These are phyloP conservation scores for Heteromyza rotundicornis DNA, from an alignment of 2,888 invertebrate genomes.

Conservation along the genomic window DNA sequence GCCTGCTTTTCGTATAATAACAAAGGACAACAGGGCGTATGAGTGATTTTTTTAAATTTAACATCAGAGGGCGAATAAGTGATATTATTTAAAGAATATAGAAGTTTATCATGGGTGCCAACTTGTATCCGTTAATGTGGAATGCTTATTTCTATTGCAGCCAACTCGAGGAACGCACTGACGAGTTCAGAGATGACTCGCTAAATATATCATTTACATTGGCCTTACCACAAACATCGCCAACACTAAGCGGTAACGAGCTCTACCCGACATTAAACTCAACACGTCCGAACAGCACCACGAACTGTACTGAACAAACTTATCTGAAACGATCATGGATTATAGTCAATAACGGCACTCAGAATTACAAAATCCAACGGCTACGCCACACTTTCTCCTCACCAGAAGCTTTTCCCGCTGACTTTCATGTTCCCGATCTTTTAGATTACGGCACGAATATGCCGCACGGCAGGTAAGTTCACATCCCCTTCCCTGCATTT, in stretches of 20 bases:
- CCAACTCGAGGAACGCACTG: constrained; percentile 58
- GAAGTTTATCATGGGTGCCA: too few species aligned
- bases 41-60: too few species aligned
- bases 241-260: constrained; percentile 23
- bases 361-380: constrained; percentile 51
- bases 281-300: constrained; percentile 37
- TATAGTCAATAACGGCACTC: constrained; percentile 50
- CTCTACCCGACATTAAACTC: too few species aligned
- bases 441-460: constrained; percentile 59
- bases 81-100: too few species aligned
- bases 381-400: constrained; percentile 60
- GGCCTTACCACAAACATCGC: constrained; percentile 46
- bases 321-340: constrained; percentile 59
- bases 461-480: constrained; percentile 51
- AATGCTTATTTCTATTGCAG: too few species aligned
- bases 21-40: too few species aligned
- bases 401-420: constrained; percentile 55
- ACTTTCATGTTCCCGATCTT: constrained; percentile 47
- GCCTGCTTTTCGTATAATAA: too few species aligned
- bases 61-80: too few species aligned
- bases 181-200: constrained; percentile 58
- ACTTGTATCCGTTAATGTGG: too few species aligned
- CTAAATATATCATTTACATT: constrained; percentile 61
- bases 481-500: constrained; percentile 19
- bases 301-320: constrained; percentile 57